Evolutionary conservation across 1,140 invertebrate species (phyloP).

Genomic region (Hylaeus volcanicus): DNA sequence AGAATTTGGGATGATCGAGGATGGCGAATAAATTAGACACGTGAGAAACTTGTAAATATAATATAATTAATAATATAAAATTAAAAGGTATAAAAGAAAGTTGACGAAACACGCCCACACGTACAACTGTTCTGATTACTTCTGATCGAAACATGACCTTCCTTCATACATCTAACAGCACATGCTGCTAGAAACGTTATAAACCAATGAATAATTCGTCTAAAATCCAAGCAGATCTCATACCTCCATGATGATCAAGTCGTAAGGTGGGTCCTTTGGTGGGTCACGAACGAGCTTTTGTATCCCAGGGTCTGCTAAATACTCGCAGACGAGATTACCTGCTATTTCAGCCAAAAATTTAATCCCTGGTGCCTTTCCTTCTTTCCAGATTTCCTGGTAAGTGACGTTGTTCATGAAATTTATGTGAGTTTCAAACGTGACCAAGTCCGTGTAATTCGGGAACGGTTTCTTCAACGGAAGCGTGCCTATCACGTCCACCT

Average conservation of each 20-base stretch:
- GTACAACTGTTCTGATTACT: too few relatives aligned
- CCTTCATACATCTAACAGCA: too few relatives aligned
- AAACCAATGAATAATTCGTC: too few relatives aligned
- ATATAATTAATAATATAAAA: too few relatives aligned
- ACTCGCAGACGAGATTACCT: conserved; percentile 49
- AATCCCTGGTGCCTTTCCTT: fast-evolving
- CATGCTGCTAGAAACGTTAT: too few relatives aligned
- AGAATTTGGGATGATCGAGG: too few relatives aligned
- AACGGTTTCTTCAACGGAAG: conserved; percentile 78
- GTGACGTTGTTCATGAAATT: conserved; percentile 65
- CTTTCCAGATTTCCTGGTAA: not conserved
- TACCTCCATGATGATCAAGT: conserved; percentile 63
- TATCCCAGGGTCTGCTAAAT: conserved; percentile 22
- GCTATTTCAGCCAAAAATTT: not conserved
- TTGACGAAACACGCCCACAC: too few relatives aligned
- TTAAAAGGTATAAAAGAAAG: too few relatives aligned
- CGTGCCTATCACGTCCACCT: conserved; percentile 81
- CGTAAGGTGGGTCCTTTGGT: conserved; percentile 60
- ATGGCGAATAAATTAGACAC: too few relatives aligned
- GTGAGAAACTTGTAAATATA: too few relatives aligned
- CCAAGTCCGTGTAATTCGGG: conserved; percentile 81
- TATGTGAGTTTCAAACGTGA: conserved; percentile 8
- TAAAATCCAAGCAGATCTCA: not conserved
- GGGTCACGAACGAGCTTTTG: conserved; percentile 43
- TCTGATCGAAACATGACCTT: too few relatives aligned